phyloP scores from a whole-genome alignment of 2,797 vertebrate species.

The Acanthurus leucopareius region DNA sequence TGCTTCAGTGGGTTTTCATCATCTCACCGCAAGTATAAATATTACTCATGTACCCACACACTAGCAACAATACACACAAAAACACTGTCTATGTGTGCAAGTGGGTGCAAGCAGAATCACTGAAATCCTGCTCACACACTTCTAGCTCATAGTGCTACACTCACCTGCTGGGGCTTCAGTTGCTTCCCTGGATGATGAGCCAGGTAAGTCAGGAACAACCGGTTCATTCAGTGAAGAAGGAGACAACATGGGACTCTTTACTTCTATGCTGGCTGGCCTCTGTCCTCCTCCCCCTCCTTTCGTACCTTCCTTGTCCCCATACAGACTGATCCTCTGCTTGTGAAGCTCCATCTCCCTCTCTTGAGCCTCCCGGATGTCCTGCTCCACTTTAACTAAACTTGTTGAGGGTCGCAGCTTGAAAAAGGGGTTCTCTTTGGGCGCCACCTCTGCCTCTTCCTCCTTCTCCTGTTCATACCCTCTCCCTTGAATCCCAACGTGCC shows the following conservation, averaged over 20 bases:
- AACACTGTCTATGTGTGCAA: slow-evolving; percentile 23
- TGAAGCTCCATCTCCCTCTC: slow-evolving; percentile 88
- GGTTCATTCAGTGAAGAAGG: slow-evolving; percentile 48
- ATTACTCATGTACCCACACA: slow-evolving; percentile 13
- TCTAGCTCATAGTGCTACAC: slow-evolving; percentile 33
- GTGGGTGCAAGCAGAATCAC: neutral
- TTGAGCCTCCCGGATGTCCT: slow-evolving; percentile 87
- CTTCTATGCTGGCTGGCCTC: slow-evolving; percentile 23
- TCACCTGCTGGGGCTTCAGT: slow-evolving; percentile 67
- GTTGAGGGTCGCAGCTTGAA: slow-evolving; percentile 85
- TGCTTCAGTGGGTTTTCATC: slow-evolving; percentile 67
- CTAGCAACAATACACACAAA: slow-evolving; percentile 7
- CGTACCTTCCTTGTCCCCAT: slow-evolving; percentile 70
- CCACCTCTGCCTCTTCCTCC: slow-evolving; percentile 43
- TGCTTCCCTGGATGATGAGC: slow-evolving; percentile 27
- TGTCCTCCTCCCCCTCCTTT: slow-evolving; percentile 19
- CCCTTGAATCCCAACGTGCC: slow-evolving; percentile 4
- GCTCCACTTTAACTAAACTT: slow-evolving; percentile 82
- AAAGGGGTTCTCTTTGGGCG: slow-evolving; percentile 83
- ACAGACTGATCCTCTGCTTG: slow-evolving; percentile 85
- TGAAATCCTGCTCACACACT: slow-evolving; percentile 9
- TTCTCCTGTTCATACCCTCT: slow-evolving; percentile 28
- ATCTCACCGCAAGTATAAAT: slow-evolving; percentile 40
- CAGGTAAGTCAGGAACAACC: slow-evolving; percentile 34
- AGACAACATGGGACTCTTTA: slow-evolving; percentile 23